Percentiles rank a stretch among this genome's conserved stretches.
Conservation (phyloP, 2,113 vertebrate genomes). For the Ondatra zibethicus region DNA sequence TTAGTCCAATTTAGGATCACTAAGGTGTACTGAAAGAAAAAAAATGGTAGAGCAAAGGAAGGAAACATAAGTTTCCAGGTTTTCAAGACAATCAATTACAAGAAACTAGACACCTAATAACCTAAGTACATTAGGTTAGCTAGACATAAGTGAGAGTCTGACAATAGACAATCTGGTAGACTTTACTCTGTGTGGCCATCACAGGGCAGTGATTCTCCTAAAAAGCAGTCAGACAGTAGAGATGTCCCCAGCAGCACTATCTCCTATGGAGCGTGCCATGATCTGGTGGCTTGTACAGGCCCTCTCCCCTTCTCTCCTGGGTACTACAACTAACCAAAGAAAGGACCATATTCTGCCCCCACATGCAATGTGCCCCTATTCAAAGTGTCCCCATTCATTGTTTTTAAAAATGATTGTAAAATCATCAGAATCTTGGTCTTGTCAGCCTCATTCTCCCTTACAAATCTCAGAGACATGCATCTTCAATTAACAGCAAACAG, state of each 20-base stretch:
- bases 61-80: background rate
- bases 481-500: background rate
- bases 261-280: background rate
- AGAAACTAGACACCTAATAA: background rate
- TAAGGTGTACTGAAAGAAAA: background rate
- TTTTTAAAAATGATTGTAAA: conserved; percentile 50
- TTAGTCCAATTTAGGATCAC: background rate
- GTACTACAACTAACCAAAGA: background rate
- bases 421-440: background rate
- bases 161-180: background rate
- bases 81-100: background rate
- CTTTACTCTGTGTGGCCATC: background rate
- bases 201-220: background rate
- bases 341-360: background rate
- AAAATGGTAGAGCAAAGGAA: background rate
- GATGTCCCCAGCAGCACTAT: background rate
- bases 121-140: background rate
- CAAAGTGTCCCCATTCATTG: background rate
- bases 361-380: background rate
- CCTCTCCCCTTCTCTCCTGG: background rate
- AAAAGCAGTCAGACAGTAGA: background rate
- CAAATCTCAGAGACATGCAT: background rate
- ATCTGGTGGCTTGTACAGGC: background rate
- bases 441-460: background rate
- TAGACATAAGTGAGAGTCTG: background rate